phyloP scores from a whole-genome alignment of 2,113 vertebrate genomes.

The Brienomyrus longianalis region DNA sequence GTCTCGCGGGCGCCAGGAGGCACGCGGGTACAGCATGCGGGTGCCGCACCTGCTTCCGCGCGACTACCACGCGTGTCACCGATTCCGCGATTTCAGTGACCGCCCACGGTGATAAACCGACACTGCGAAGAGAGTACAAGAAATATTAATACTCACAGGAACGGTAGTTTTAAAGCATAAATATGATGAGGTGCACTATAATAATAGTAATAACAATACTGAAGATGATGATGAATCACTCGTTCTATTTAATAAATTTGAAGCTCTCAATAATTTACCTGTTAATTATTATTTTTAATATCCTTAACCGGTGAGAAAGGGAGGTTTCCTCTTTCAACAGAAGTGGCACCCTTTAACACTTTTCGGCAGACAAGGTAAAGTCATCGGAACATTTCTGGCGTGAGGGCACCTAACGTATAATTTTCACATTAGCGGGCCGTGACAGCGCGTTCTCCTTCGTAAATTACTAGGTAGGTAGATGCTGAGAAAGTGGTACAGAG shows the following conservation, averaged over 20 bases:
- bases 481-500: neutral
- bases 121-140: neutral
- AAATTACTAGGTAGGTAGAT: constrained; percentile 28
- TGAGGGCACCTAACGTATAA: constrained; percentile 30
- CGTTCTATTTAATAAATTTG: neutral
- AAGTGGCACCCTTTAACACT: constrained; percentile 10
- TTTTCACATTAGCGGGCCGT: constrained; percentile 38
- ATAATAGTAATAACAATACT: neutral
- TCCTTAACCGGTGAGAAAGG: neutral
- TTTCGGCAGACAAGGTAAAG: constrained; percentile 38
- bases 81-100: neutral
- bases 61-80: neutral
- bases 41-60: neutral
- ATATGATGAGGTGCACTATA: neutral
- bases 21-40: neutral
- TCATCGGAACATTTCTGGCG: constrained; percentile 32
- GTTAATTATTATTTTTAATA: neutral
- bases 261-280: neutral
- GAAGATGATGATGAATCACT: neutral
- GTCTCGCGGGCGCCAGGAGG: neutral
- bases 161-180: neutral
- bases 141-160: neutral
- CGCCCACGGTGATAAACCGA: neutral
- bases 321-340: constrained; percentile 7
- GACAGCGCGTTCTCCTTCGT: constrained; percentile 18